Evolutionary conservation across 2,113 vertebrate species (phyloP), one percentile per base, ranked within the genome.

Genomic region (Lepidothrix coronata): DNA sequence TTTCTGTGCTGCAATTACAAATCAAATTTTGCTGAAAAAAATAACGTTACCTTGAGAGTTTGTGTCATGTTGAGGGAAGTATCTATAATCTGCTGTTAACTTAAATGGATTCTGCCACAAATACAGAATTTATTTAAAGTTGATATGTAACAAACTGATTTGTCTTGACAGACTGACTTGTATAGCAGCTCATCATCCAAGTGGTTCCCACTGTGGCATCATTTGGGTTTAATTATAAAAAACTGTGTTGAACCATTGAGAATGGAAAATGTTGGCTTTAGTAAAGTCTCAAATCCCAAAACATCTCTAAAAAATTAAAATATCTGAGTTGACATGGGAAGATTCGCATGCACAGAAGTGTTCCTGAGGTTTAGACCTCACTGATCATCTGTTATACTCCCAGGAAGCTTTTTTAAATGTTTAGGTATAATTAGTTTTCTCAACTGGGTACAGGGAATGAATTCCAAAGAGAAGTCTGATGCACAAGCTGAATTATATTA

Each of bases 201-300:
- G 72, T 88, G 85, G 63, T 71, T 96, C 79, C 93, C 59, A 80
- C 81, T 85, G 63, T 79, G 78, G 57, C 77, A 52, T 66, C 28
- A 1, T 63, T 94, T 93, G 93, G 37, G 41, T 88, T 92, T 96
- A 91, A 92, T 91, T 93, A 85, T 22, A 57, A 95, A 93, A 93
- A 82, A 57, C 52, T 77, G 16, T 33, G 93, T 37, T 51, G 57
- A 95, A 55, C 8, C 1, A 35, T 91, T 49, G 33, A 71, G 59
- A 71, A 72, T 78, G 81, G 92, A 88, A 95, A 93, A 80, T 49
- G 62, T 71, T 85, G 66, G 87, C 59, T 35, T 58, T 80, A 87
- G 68, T 67, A 88, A 59, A 52, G 49, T n/a, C 76, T 89, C 57
- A 90, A 66, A 91, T 89, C 85, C 65, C 88, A 66, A 54, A 94